Percentiles rank a stretch among this genome's conserved stretches.
Conservation (phyloP, 2,113 vertebrate species). For the Apaloderma vittatum region DNA sequence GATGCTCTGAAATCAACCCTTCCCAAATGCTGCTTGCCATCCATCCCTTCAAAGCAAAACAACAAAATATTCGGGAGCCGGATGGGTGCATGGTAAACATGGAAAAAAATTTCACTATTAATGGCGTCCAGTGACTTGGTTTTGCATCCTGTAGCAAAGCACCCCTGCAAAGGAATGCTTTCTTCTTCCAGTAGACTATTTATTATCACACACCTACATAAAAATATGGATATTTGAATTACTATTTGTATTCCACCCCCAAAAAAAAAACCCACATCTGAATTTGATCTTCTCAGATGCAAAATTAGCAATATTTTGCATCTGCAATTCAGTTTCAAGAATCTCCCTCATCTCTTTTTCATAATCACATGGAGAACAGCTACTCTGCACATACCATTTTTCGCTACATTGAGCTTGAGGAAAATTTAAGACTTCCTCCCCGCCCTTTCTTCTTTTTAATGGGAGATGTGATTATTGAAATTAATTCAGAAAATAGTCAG, state of each 20-base stretch:
- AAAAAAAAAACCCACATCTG: not conserved
- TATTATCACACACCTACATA: not conserved
- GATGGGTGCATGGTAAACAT: not conserved
- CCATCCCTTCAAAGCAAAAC: not conserved
- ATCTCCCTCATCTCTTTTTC: not conserved
- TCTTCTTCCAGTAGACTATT: not conserved
- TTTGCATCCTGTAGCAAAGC: not conserved
- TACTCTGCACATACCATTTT: slow-evolving; percentile 7
- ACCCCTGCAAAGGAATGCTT: not conserved
- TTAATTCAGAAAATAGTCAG: slow-evolving; percentile 39
- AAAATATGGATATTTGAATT: not conserved
- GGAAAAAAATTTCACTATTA: not conserved
- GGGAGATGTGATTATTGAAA: slow-evolving; percentile 64
- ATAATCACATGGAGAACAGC: not conserved
- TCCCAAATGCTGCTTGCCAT: not conserved
- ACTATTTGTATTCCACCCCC: not conserved
- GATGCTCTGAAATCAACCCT: not conserved
- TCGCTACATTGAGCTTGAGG: slow-evolving; percentile 11
- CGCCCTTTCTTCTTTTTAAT: not conserved
- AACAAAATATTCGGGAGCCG: not conserved
- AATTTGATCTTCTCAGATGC: not conserved
- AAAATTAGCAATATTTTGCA: not conserved
- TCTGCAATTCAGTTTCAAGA: not conserved
- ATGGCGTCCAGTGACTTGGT: not conserved
- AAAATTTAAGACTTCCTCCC: slow-evolving; percentile 52